phyloP scores from a whole-genome alignment of 2,113 vertebrate species.

The Ciconia stormi region DNA sequence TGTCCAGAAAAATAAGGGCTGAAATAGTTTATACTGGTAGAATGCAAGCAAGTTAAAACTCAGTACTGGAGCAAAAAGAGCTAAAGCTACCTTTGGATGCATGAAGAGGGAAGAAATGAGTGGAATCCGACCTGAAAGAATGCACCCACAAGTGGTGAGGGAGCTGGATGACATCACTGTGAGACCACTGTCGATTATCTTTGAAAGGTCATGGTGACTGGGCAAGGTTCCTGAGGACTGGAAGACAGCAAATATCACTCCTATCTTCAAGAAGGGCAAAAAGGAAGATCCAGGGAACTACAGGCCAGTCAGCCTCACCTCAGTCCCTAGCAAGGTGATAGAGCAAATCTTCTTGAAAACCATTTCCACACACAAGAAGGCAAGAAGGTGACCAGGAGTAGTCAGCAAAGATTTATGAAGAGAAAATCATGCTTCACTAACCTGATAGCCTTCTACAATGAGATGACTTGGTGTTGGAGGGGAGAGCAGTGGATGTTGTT shows the following conservation, averaged over 20 bases:
- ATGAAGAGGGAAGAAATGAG: neutral
- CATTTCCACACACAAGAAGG: neutral
- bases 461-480: neutral
- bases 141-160: neutral
- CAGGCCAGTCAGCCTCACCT: neutral
- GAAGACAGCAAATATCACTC: neutral
- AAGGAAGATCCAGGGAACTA: neutral
- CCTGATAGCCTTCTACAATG: neutral
- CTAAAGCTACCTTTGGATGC: neutral
- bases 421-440: neutral
- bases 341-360: neutral
- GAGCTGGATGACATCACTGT: neutral
- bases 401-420: neutral
- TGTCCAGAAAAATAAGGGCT: neutral
- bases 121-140: neutral
- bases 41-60: neutral
- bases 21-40: neutral
- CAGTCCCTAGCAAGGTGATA: neutral
- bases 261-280: neutral
- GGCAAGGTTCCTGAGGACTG: neutral
- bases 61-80: neutral
- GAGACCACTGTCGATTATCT: neutral
- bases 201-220: neutral
- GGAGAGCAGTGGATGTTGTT: neutral
- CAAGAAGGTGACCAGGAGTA: no score